A percentile compares a stretch with the other conserved stretches of the same genome.
Conservation (phyloP, 92 coral and sea anemone genomes). For the Phenganax stokvisi region DNA sequence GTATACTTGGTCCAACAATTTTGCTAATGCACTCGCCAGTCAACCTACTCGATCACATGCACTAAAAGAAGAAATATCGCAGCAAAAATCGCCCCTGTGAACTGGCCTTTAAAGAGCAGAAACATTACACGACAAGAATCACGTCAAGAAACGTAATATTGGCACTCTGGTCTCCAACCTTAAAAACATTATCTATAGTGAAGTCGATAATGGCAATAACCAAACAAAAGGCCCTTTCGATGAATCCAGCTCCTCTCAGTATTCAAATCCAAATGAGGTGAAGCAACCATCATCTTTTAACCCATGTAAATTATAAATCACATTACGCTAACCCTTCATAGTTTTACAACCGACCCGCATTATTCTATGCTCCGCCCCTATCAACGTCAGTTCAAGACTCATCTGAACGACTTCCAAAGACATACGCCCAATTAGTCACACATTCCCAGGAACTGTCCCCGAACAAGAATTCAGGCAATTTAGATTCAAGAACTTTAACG, state of each 20-base stretch:
- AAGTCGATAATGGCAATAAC: not conserved
- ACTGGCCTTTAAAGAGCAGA: not conserved
- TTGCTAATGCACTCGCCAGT: too few species aligned
- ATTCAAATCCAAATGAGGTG: not conserved
- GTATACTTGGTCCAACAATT: too few species aligned
- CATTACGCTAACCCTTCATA: not conserved
- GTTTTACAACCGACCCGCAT: not conserved
- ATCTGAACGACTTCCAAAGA: not conserved
- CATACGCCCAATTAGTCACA: conserved; percentile 6
- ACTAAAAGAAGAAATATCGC: too few species aligned
- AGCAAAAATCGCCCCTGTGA: too few species aligned
- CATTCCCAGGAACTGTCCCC: not conserved
- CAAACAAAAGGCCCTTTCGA: conserved; percentile 1
- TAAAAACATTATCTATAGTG: conserved; percentile 31
- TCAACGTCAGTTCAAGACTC: not conserved
- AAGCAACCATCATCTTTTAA: too few species aligned
- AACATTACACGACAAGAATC: conserved; percentile 27
- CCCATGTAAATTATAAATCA: not conserved
- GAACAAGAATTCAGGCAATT: not conserved
- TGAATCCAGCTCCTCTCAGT: not conserved
- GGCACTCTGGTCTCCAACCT: conserved; percentile 39
- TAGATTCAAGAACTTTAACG: conserved; percentile 17
- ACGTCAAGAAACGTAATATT: conserved; percentile 16
- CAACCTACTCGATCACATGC: too few species aligned
- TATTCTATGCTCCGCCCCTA: not conserved